Conservation (phyloP, 2,797 vertebrate genomes). For the Acanthurus lineatus region DNA sequence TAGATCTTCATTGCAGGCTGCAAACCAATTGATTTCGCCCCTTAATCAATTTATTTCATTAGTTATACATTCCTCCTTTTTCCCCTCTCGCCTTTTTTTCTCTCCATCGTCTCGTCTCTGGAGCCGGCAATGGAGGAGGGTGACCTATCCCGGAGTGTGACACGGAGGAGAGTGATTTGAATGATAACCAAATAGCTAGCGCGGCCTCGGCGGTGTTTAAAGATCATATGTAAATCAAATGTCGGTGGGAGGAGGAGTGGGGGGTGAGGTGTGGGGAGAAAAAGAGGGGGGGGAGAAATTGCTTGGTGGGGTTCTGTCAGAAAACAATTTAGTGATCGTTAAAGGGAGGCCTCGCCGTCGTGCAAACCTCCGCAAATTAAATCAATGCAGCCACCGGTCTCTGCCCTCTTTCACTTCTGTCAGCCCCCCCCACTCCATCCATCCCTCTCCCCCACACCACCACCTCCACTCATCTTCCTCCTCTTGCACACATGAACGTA, state of each 20-base stretch:
- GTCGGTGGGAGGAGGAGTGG: slow-evolving; percentile 88
- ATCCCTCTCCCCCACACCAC: neutral
- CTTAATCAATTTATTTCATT: slow-evolving; percentile 98
- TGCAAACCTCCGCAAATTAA: slow-evolving; percentile 88
- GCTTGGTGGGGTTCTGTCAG: slow-evolving; percentile 92
- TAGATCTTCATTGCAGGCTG: slow-evolving; percentile 90
- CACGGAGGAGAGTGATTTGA: slow-evolving; percentile 89
- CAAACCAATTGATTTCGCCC: slow-evolving; percentile 94
- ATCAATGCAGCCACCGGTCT: slow-evolving; percentile 85
- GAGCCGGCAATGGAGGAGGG: slow-evolving; percentile 81
- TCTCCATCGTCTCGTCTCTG: slow-evolving; percentile 68
- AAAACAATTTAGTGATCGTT: slow-evolving; percentile 96
- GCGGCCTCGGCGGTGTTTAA: slow-evolving; percentile 90
- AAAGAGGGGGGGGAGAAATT: slow-evolving; percentile 86
- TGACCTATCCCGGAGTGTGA: slow-evolving; percentile 92
- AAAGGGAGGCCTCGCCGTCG: slow-evolving; percentile 90
- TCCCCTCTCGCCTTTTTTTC: slow-evolving; percentile 41
- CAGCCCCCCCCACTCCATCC: slow-evolving; percentile 44
- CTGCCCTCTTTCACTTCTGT: slow-evolving; percentile 77
- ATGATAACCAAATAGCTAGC: slow-evolving; percentile 96
- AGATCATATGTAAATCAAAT: slow-evolving; percentile 99
- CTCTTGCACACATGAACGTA: slow-evolving; percentile 13
- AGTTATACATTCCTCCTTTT: slow-evolving; percentile 92
- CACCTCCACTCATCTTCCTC: slow-evolving; percentile 56
- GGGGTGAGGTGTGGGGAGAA: neutral